Conservation (phyloP, 2,888 invertebrate species). For the Eupithecia subumbrata region DNA sequence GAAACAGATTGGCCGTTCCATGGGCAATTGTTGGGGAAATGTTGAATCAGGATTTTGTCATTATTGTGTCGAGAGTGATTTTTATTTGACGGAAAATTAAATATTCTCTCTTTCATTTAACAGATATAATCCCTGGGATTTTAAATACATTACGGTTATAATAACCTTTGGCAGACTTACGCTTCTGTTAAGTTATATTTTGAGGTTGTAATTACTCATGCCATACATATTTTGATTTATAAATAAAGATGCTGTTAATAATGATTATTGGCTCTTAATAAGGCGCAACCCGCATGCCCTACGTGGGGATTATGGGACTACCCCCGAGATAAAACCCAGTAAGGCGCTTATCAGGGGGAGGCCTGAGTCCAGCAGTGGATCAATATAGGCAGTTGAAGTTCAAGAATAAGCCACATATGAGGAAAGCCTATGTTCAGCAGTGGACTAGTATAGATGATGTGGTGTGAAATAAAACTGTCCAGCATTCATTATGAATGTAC, state of each 20-base stretch:
- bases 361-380: background rate
- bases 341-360: background rate
- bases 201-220: background rate
- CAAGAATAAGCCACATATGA: too few relatives aligned
- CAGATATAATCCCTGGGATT: background rate
- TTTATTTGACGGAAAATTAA: background rate
- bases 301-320: too few relatives aligned
- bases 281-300: too few relatives aligned
- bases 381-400: too few relatives aligned
- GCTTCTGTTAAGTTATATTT: background rate
- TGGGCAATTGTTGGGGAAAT: constrained; percentile 5
- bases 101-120: background rate
- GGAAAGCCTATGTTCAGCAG: background rate
- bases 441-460: background rate
- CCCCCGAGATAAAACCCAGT: background rate
- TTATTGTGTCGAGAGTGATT: background rate
- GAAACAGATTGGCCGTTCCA: constrained; percentile 2
- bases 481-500: background rate
- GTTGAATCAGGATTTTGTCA: background rate
- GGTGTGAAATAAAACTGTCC: background rate
- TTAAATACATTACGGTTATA: background rate
- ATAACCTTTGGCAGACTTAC: background rate
- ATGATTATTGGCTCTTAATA: too few relatives aligned
- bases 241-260: too few relatives aligned
- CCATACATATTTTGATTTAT: background rate